Conservation (phyloP, 2,113 vertebrate genomes). For the Leucosticte australis region DNA sequence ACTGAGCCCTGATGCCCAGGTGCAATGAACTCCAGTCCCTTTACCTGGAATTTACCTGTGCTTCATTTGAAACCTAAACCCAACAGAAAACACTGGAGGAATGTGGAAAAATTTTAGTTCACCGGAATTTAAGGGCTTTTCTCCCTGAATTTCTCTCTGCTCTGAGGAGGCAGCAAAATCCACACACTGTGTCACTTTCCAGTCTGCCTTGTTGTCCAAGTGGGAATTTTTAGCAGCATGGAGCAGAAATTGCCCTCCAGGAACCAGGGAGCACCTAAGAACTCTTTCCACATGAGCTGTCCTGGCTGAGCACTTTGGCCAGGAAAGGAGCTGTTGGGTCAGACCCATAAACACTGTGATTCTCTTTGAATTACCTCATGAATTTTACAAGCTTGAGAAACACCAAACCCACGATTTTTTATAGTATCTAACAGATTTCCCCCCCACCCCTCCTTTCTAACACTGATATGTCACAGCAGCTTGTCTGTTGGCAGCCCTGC, state of each 20-base stretch:
- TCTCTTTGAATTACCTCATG: neutral
- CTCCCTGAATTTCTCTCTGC: neutral
- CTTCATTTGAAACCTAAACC: neutral
- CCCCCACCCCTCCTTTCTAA: accelerated
- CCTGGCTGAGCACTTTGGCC: neutral
- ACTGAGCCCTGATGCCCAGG: neutral
- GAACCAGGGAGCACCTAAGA: neutral
- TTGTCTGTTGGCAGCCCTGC: neutral
- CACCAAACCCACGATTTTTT: neutral
- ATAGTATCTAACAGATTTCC: neutral
- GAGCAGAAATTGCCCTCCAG: neutral
- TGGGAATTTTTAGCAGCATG: neutral
- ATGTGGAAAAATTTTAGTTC: neutral
- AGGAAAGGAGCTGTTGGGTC: neutral
- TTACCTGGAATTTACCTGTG: neutral
- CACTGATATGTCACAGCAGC: neutral
- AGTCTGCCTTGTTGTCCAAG: neutral
- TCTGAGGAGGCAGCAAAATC: neutral
- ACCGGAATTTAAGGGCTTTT: neutral
- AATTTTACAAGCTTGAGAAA: neutral
- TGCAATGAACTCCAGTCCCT: neutral
- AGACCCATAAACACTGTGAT: neutral
- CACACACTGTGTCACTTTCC: neutral
- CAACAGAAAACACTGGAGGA: neutral
- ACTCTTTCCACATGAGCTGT: neutral